Base-by-base conservation (phyloP, 2,888 invertebrate species). In the Dryococelus australis region DNA sequence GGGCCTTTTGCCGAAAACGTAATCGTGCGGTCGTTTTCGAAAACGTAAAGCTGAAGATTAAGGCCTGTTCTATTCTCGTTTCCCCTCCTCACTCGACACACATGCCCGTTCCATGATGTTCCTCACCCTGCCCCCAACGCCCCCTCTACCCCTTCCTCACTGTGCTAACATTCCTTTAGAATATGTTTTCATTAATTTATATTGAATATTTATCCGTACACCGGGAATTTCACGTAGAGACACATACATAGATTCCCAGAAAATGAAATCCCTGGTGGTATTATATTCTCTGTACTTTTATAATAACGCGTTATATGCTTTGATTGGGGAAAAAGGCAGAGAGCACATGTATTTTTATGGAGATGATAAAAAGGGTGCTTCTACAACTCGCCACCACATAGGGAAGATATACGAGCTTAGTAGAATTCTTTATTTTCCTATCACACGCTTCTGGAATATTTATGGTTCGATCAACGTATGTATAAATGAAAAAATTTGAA, bases 1-100 rank as follows among this genome's bases (percentile, higher is more conserved):
- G 20, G 65, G 20, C 65, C 10, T 65, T 65, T 24, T 65, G 65
- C 65, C 65, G 65, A 65, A 65, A 65, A 65, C 65, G 65, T 65
- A 65, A 65, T 65, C 65, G 65, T 65, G 65, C 65, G 65, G 65
- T 65, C 65, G 65, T 65, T 65, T 65, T 65, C 65, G 65, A 65
- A 65, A 65, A 65, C 65, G 65, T 65, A 65, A 65, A 65, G 65
- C 65, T n/a, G 65, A 65, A 65, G 65, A 65, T 65, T 65, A 65
- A 65, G 65, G 24, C 65, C 65, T 65, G 65, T 24, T 65, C 65
- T 65, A 20, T 65, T 65, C 65, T 65, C 65, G n/a, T 65, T 65
- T 65, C 65, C 65, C 65, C n/a, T 65, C n/a, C 65, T 24, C 6
- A 10, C 65, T n/a, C 65, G n/a, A n/a, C 65, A 65, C 65, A 65